phyloP scores from a whole-genome alignment of 2,113 vertebrate species.

The Leucoraja erinaceus region DNA sequence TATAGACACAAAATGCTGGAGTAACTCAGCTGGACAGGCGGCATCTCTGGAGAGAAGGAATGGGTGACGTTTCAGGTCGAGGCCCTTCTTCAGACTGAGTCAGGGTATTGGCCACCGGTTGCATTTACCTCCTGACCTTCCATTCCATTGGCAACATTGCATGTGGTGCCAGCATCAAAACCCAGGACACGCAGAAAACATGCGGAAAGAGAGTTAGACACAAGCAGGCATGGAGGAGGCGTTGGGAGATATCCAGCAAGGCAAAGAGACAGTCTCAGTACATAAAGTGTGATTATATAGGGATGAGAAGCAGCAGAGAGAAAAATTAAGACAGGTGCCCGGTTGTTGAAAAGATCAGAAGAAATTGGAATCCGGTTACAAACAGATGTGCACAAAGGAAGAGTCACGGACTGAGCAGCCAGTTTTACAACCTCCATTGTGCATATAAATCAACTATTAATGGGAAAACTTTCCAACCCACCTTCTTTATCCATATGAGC shows the following conservation, averaged over 20 bases:
- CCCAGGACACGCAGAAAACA: no score
- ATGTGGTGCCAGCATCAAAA: no score
- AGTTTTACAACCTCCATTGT: neutral
- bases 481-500: neutral
- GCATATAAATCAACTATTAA: neutral
- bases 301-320: neutral
- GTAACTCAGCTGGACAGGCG: no score
- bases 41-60: no score
- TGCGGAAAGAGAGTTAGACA: no score
- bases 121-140: no score
- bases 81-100: no score
- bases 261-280: neutral
- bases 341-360: neutral
- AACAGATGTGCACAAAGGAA: neutral
- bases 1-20: no score
- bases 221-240: no score
- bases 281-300: neutral
- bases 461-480: neutral
- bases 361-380: neutral
- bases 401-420: neutral
- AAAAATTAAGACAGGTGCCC: neutral
- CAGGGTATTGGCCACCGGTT: no score
- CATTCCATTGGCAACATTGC: no score
- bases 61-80: no score
- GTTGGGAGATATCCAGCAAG: neutral